Evolutionary conservation across 2,797 vertebrate genomes (phyloP).

Genomic region (Acrossocheilus wenchowensis): DNA sequence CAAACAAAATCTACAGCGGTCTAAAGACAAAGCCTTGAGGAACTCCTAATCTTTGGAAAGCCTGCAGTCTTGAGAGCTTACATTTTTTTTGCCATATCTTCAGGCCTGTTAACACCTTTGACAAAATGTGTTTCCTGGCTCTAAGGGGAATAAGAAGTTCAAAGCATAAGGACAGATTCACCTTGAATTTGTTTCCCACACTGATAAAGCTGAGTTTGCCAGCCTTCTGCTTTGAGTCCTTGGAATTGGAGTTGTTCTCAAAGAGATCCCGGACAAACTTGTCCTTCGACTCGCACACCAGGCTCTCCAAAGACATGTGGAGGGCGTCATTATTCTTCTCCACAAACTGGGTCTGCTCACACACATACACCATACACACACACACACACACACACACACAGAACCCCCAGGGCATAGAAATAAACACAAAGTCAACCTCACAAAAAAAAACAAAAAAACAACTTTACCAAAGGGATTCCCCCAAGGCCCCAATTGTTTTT

Average conservation of each 20-base stretch:
- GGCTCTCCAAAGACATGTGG: constrained; percentile 96
- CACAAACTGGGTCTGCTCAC: constrained; percentile 90
- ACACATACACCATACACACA: constrained; percentile 32
- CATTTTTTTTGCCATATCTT: not conserved
- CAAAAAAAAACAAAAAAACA: not conserved
- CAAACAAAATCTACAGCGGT: constrained; percentile 6
- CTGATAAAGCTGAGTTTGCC: constrained; percentile 99
- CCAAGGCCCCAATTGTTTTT: not conserved
- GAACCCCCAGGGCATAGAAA: constrained; percentile 32
- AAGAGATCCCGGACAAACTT: constrained; percentile 94
- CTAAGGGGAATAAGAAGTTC: constrained; percentile 6
- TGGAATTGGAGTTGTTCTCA: constrained; percentile 90
- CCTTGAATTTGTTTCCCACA: constrained; percentile 99
- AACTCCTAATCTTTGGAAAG: constrained; percentile 27
- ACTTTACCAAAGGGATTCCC: constrained; percentile 37
- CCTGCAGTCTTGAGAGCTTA: constrained; percentile 17
- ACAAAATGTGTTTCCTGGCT: constrained; percentile 7
- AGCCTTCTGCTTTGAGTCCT: constrained; percentile 95
- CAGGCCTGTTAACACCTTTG: not conserved
- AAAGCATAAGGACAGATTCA: constrained; percentile 67
- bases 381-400: constrained; percentile 19
- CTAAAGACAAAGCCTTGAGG: constrained; percentile 16
- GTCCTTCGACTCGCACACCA: constrained; percentile 97
- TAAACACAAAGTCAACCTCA: constrained; percentile 39
- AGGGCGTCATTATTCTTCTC: constrained; percentile 99